These are phyloP conservation scores for Psettodes erumei DNA, from an alignment of 2,113 vertebrate genomes.

Conservation along the genomic window DNA sequence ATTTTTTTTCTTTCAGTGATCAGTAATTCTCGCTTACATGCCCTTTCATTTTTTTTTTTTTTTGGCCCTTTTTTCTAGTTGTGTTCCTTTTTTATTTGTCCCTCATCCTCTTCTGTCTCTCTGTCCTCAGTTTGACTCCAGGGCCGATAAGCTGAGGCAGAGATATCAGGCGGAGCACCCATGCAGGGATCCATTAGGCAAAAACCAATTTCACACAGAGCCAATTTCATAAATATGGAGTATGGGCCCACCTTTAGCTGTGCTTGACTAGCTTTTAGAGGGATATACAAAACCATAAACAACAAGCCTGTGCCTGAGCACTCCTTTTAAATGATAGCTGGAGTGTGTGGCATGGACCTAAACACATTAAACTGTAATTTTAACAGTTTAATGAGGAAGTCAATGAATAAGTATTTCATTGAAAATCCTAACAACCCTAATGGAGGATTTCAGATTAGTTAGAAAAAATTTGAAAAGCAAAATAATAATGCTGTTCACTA, in stretches of 20 bases:
- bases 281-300: conserved; percentile 84
- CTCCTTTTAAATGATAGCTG: conserved; percentile 72
- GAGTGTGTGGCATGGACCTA: conserved; percentile 60
- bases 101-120: conserved; percentile 51
- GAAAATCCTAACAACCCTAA: conserved; percentile 38
- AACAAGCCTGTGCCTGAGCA: conserved; percentile 71
- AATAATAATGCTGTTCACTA: conserved; percentile 28
- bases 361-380: conserved; percentile 64
- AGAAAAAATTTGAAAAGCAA: conserved; percentile 17
- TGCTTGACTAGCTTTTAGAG: conserved; percentile 82
- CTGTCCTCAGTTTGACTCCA: conserved; percentile 70
- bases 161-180: conserved; percentile 79
- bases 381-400: conserved; percentile 62
- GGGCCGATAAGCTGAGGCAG: conserved; percentile 75
- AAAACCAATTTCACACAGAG: conserved; percentile 88
- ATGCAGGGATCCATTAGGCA: conserved; percentile 86
- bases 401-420: conserved; percentile 52
- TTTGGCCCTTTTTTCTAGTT: neutral
- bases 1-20: neutral
- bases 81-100: conserved; percentile 52
- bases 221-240: conserved; percentile 89
- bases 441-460: conserved; percentile 36
- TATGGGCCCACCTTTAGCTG: conserved; percentile 79
- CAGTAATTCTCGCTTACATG: neutral
- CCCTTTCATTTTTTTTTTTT: conserved; percentile 15